A percentile compares a stretch with the other conserved stretches of the same genome.
Conservation (phyloP, 2,888 invertebrate species). For the Thecocarcelia acutangulata region DNA sequence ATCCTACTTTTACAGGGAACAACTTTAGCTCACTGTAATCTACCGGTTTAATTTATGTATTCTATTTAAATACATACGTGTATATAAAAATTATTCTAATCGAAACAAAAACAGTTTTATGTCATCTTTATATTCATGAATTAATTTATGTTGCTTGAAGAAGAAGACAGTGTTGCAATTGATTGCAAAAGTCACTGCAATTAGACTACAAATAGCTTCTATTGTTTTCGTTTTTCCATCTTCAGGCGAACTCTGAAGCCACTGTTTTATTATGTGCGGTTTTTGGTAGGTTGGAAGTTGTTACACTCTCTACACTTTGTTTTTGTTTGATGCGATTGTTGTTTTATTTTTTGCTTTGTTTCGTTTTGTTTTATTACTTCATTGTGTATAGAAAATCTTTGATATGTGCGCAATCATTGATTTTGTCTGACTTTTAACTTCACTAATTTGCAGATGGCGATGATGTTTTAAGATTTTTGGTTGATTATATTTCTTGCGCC, state of each 20-base stretch:
- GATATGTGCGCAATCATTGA: constrained; percentile 35
- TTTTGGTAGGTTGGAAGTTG: constrained; percentile 13
- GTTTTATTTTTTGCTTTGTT: too few relatives aligned
- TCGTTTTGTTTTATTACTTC: constrained; percentile 24
- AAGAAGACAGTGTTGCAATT: constrained; percentile 34
- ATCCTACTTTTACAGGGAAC: too few relatives aligned
- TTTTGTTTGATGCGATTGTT: constrained; percentile 28
- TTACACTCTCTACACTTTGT: constrained; percentile 48
- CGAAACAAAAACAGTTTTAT: not conserved
- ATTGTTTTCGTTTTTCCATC: constrained; percentile 34
- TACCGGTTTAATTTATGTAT: too few relatives aligned
- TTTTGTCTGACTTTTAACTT: constrained; percentile 27
- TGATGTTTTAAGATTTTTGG: constrained; percentile 14
- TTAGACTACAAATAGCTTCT: constrained; percentile 9
- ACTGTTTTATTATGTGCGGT: constrained; percentile 29
- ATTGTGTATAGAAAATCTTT: constrained; percentile 24
- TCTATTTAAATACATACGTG: too few relatives aligned
- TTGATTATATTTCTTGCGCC: constrained; percentile 19
- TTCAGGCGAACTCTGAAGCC: constrained; percentile 10
- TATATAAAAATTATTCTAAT: too few relatives aligned
- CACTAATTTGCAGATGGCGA: constrained; percentile 21
- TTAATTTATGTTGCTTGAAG: not conserved
- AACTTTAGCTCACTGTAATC: too few relatives aligned
- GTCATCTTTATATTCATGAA: not conserved
- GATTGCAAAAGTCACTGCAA: constrained; percentile 45